phyloP scores from a whole-genome alignment of 2,888 invertebrate species.

The Galerucella pusilla region DNA sequence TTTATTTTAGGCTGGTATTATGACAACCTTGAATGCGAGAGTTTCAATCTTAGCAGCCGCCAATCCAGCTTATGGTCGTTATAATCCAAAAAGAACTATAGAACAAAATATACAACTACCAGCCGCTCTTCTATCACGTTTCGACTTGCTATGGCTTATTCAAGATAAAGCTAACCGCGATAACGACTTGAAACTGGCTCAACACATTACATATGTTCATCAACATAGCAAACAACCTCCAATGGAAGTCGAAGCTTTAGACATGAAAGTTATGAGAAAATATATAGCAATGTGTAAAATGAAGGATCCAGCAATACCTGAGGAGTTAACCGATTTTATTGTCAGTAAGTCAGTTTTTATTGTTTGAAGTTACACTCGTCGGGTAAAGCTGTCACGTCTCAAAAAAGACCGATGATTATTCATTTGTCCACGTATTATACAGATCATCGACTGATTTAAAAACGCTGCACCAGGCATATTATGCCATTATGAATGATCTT shows the following conservation, averaged over 20 bases:
- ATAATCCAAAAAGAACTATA: slow-evolving; percentile 93
- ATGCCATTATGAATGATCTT: too few relatives aligned
- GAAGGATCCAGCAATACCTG: slow-evolving; percentile 89
- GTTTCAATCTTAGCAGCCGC: slow-evolving; percentile 98
- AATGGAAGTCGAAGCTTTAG: slow-evolving; percentile 76
- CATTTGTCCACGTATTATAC: too few relatives aligned
- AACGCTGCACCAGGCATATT: too few relatives aligned
- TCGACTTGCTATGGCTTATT: slow-evolving; percentile 96
- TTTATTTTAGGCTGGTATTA: slow-evolving; percentile 87
- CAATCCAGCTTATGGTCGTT: slow-evolving; percentile 98
- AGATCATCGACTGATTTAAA: too few relatives aligned
- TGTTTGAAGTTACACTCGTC: not conserved
- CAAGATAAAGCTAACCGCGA: slow-evolving; percentile 82
- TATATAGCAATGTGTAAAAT: slow-evolving; percentile 93
- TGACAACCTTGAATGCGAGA: slow-evolving; percentile 97
- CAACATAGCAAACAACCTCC: slow-evolving; percentile 91
- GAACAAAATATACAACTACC: slow-evolving; percentile 99
- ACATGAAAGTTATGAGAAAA: slow-evolving; percentile 93
- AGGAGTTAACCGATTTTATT: slow-evolving; percentile 87
- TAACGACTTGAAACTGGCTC: slow-evolving; percentile 84
- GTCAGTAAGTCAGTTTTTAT: slow-evolving; percentile 65
- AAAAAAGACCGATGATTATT: too few relatives aligned
- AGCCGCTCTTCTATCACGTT: slow-evolving; percentile 95
- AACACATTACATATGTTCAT: slow-evolving; percentile 98
- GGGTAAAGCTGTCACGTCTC: too few relatives aligned